Conservation (phyloP, 1,140 invertebrate genomes). For the Druon quercuslanigerum region DNA sequence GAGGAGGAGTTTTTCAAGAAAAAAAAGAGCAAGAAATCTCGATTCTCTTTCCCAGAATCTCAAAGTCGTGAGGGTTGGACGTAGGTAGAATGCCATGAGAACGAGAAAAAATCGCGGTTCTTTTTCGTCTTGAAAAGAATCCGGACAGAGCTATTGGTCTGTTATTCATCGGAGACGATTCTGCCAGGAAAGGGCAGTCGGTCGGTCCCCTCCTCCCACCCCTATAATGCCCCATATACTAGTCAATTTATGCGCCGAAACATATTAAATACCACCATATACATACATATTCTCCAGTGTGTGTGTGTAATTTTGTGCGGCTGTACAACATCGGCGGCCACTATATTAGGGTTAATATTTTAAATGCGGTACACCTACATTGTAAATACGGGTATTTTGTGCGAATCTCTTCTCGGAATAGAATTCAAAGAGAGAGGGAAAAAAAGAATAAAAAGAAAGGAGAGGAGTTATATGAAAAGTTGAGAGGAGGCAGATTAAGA, state of each 20-base stretch:
- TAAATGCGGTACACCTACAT: slow-evolving; percentile 67
- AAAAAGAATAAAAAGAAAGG: slow-evolving; percentile 21
- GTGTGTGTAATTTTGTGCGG: slow-evolving; percentile 52
- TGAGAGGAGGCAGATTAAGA: no score
- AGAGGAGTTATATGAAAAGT: slow-evolving; percentile 22
- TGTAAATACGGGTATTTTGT: slow-evolving; percentile 68
- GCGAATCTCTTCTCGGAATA: slow-evolving; percentile 67
- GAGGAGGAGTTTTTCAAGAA: no score
- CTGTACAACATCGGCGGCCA: slow-evolving; percentile 35
- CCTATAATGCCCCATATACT: slow-evolving; percentile 72
- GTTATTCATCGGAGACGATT: slow-evolving; percentile 30
- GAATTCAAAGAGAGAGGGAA: slow-evolving; percentile 41
- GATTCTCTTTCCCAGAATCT: slow-evolving; percentile 1
- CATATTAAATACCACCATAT: slow-evolving; percentile 66
- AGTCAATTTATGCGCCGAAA: slow-evolving; percentile 71
- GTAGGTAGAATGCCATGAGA: no score
- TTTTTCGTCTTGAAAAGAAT: not conserved
- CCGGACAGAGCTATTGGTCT: slow-evolving; percentile 16
- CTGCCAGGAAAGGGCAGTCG: slow-evolving; percentile 34
- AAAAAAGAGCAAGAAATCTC: not conserved
- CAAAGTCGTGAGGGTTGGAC: not conserved
- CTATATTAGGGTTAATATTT: slow-evolving; percentile 69
- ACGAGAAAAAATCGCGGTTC: not conserved
- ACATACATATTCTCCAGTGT: slow-evolving; percentile 48
- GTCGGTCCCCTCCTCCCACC: slow-evolving; percentile 56